A percentile compares a stretch with the other conserved stretches of the same genome.
Evolutionary conservation across 2,113 vertebrate genomes (phyloP).

Genomic region (Nerophis ophidion): DNA sequence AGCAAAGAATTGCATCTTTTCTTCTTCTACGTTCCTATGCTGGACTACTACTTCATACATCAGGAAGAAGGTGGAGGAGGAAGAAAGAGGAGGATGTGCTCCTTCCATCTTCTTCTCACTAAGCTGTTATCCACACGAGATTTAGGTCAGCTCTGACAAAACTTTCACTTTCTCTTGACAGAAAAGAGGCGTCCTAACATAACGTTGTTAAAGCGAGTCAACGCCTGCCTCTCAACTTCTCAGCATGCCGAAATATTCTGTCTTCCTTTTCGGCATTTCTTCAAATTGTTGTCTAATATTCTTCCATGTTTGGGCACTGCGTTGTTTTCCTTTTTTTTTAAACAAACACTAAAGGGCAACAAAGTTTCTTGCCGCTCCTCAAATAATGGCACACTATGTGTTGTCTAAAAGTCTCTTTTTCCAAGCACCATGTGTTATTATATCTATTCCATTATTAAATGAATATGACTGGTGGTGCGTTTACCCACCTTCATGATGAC

Average conservation of each 20-base stretch:
- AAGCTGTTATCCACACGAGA: neutral
- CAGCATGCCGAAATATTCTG: constrained; percentile 17
- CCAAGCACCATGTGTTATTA: too few relatives aligned
- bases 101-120: neutral
- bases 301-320: constrained; percentile 13
- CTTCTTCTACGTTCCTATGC: too few relatives aligned
- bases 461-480: too few relatives aligned
- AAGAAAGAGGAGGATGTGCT: neutral
- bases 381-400: too few relatives aligned
- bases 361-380: too few relatives aligned
- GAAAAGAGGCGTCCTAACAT: constrained; percentile 26
- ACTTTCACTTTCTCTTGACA: constrained; percentile 14
- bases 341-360: neutral
- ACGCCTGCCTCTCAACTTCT: constrained; percentile 31
- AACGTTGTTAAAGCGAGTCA: constrained; percentile 29
- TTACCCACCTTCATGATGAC: too few relatives aligned
- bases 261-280: constrained; percentile 13
- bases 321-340: constrained; percentile 19
- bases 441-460: too few relatives aligned
- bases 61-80: too few relatives aligned
- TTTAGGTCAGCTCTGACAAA: constrained; percentile 27
- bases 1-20: constrained; percentile 12
- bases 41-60: too few relatives aligned
- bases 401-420: too few relatives aligned
- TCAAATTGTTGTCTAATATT: constrained; percentile 36